Percentiles rank a stretch among this genome's conserved stretches.
Conservation (phyloP, 2,113 vertebrate genomes). For the Diglossa brunneiventris region DNA sequence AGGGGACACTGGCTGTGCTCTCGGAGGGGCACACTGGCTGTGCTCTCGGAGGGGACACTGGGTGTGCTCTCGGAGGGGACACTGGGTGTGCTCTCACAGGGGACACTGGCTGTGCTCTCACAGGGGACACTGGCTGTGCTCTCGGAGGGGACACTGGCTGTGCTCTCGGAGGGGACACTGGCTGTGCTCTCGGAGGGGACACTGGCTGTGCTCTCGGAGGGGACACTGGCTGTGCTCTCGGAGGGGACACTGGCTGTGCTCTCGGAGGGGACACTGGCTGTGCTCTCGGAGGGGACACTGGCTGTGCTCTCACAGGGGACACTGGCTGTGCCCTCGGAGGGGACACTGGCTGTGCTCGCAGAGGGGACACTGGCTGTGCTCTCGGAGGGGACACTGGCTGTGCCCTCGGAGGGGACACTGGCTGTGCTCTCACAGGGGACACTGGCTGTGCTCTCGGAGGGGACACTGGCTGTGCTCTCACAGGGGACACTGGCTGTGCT, state of each 20-base stretch:
- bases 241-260: not conserved
- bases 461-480: not conserved
- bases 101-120: not conserved
- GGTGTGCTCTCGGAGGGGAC: not conserved
- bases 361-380: not conserved
- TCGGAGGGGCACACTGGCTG: not conserved
- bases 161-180: not conserved
- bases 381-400: too few species aligned
- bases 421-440: not conserved
- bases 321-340: not conserved
- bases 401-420: rapidly evolving
- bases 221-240: not conserved
- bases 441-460: not conserved
- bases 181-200: not conserved
- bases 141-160: not conserved
- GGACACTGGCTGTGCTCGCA: not conserved
- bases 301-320: not conserved
- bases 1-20: not conserved
- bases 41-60: not conserved
- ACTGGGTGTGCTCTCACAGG: not conserved
- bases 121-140: not conserved
- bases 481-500: not conserved
- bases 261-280: not conserved
- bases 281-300: not conserved
- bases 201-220: not conserved